Conservation (phyloP, 2,797 vertebrate genomes). For the Apogon hyalosoma region DNA sequence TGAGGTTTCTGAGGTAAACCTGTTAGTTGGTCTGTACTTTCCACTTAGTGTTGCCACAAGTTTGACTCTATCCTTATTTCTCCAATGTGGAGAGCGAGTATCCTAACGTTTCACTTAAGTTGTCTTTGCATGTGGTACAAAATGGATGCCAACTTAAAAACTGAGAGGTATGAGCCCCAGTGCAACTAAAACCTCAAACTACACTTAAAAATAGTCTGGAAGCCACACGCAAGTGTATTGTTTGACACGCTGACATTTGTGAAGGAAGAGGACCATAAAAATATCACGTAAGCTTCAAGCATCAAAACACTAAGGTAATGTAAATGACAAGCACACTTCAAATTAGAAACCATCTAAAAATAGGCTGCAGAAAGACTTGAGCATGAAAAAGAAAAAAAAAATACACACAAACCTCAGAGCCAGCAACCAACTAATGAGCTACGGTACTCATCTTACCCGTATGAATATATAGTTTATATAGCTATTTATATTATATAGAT, state of each 20-base stretch:
- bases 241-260: slow-evolving; percentile 70
- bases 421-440: slow-evolving; percentile 79
- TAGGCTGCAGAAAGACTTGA: slow-evolving; percentile 52
- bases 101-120: slow-evolving; percentile 69
- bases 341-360: slow-evolving; percentile 71
- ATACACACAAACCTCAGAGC: slow-evolving; percentile 64
- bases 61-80: slow-evolving; percentile 73
- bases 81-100: slow-evolving; percentile 87
- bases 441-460: slow-evolving; percentile 86
- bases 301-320: slow-evolving; percentile 66
- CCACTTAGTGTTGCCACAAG: slow-evolving; percentile 77
- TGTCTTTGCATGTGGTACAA: slow-evolving; percentile 72
- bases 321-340: slow-evolving; percentile 74
- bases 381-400: slow-evolving; percentile 34
- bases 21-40: slow-evolving; percentile 77
- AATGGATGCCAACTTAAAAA: slow-evolving; percentile 66
- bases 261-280: slow-evolving; percentile 49
- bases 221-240: slow-evolving; percentile 65
- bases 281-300: slow-evolving; percentile 56
- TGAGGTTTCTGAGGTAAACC: slow-evolving; percentile 79
- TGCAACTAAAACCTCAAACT: slow-evolving; percentile 60
- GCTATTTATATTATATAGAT: slow-evolving; percentile 63
- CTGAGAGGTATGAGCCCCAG: slow-evolving; percentile 42
- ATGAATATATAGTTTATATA: slow-evolving; percentile 84
- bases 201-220: slow-evolving; percentile 55